phyloP scores from a whole-genome alignment of 2,797 vertebrate genomes.

The Neosilurus hyrtlii region DNA sequence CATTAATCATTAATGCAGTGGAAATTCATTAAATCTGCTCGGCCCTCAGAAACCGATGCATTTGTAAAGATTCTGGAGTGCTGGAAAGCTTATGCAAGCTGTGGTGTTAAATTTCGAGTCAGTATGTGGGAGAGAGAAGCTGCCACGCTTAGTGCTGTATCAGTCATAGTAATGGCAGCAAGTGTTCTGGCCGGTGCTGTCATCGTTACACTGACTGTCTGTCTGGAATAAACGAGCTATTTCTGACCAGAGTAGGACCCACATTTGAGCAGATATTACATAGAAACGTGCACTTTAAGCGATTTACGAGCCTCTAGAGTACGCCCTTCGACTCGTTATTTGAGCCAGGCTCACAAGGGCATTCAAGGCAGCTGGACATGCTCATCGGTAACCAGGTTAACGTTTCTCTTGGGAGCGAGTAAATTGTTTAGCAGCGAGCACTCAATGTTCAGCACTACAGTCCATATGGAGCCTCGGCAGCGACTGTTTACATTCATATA shows the following conservation, averaged over 20 bases:
- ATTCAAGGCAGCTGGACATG: slow-evolving; percentile 13
- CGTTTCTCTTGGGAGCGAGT: slow-evolving; percentile 4
- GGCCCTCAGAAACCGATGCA: slow-evolving; percentile 22
- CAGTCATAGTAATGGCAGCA: slow-evolving; percentile 23
- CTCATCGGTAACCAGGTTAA: slow-evolving; percentile 25
- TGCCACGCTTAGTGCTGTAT: slow-evolving; percentile 11
- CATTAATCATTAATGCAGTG: slow-evolving; percentile 4
- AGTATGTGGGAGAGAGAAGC: background rate
- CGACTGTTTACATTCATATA: background rate
- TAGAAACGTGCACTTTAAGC: slow-evolving; percentile 22
- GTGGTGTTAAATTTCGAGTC: slow-evolving; percentile 22
- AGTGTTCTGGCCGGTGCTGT: background rate
- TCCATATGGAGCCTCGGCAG: background rate
- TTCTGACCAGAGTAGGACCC: slow-evolving; percentile 16
- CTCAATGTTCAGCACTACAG: background rate
- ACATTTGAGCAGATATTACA: slow-evolving; percentile 17
- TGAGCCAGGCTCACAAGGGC: slow-evolving; percentile 14
- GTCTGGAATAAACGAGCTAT: slow-evolving; percentile 33
- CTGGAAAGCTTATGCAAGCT: slow-evolving; percentile 11
- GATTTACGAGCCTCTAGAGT: slow-evolving; percentile 35
- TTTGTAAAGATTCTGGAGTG: slow-evolving; percentile 12
- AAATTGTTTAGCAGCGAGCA: slow-evolving; percentile 8
- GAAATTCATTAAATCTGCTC: slow-evolving; percentile 21
- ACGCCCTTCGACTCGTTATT: slow-evolving; percentile 11
- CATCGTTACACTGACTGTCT: slow-evolving; percentile 1